Conservation (phyloP, 2,113 vertebrate species). For the Chlorodrepanis virens region DNA sequence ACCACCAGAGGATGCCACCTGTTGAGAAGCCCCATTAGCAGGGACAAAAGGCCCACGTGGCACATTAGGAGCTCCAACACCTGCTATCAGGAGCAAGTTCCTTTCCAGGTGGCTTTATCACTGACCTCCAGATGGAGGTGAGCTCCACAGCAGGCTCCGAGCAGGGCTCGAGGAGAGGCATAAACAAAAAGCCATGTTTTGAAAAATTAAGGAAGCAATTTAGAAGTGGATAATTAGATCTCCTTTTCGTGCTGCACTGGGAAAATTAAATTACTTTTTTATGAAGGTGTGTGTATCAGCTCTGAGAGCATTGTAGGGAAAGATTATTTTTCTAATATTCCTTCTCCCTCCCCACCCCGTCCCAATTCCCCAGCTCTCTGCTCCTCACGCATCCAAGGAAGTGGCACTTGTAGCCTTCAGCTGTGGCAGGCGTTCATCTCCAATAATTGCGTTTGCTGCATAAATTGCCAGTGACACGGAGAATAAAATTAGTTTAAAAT, state of each 20-base stretch:
- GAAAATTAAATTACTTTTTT: conserved; percentile 79
- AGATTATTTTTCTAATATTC: conserved; percentile 75
- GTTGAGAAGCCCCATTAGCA: background rate
- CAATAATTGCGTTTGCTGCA: conserved; percentile 72
- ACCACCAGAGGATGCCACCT: fast-evolving
- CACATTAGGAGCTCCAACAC: background rate
- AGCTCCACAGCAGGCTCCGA: background rate
- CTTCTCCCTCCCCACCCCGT: background rate
- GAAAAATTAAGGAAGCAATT: conserved; percentile 77
- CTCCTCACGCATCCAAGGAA: conserved; percentile 56
- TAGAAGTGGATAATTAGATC: conserved; percentile 75
- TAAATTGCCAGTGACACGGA: conserved; percentile 65
- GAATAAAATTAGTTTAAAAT: conserved; percentile 76
- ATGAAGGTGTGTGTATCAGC: conserved; percentile 68
- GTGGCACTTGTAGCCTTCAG: conserved; percentile 72
- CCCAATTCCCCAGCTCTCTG: conserved; percentile 3
- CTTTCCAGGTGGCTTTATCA: background rate
- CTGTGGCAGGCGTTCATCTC: conserved; percentile 70
- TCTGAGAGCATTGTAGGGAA: conserved; percentile 52
- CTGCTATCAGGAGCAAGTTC: background rate
- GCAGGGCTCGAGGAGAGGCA: conserved; percentile 34
- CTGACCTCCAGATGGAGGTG: conserved; percentile 2
- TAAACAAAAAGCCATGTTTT: conserved; percentile 63
- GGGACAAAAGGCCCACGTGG: background rate
- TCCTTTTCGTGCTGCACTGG: conserved; percentile 66